Percentiles rank a stretch among this genome's conserved stretches.
phyloP scores from a whole-genome alignment of 2,888 invertebrate genomes.

The Drosophila tanythrix region DNA sequence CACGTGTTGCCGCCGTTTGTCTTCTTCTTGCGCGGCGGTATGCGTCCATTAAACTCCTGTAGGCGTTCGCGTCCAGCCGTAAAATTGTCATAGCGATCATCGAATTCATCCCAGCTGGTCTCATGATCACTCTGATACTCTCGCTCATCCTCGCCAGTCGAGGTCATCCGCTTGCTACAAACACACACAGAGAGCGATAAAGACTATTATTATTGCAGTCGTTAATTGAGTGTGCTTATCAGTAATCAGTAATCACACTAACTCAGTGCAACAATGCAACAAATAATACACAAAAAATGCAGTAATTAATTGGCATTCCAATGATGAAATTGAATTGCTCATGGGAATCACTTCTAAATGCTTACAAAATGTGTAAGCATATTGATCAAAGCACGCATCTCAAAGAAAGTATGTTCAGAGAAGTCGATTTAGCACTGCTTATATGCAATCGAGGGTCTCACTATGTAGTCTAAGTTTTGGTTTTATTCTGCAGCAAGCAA shows the following conservation, averaged over 20 bases:
- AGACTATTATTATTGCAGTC: not conserved
- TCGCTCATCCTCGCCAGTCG: slow-evolving; percentile 85
- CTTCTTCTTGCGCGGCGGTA: slow-evolving; percentile 85
- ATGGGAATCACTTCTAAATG: not conserved
- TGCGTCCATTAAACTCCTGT: slow-evolving; percentile 85
- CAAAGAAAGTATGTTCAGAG: not conserved
- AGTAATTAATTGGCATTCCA: slow-evolving; percentile 13
- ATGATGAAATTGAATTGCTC: not conserved
- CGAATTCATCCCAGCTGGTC: slow-evolving; percentile 85
- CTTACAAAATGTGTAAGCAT: not conserved
- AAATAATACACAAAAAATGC: not conserved
- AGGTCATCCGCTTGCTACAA: slow-evolving; percentile 83
- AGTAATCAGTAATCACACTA: not conserved
- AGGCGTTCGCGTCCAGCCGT: slow-evolving; percentile 84
- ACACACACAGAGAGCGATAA: slow-evolving; percentile 10
- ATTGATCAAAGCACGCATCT: not conserved
- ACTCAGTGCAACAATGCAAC: not conserved
- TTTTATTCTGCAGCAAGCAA: not conserved
- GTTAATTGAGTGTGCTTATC: slow-evolving; percentile 11
- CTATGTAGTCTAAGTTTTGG: not conserved
- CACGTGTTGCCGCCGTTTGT: slow-evolving; percentile 56
- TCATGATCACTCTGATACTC: slow-evolving; percentile 85
- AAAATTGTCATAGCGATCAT: slow-evolving; percentile 84
- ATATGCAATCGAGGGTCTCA: not conserved
- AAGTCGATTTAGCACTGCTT: not conserved